A percentile compares a stretch with the other conserved stretches of the same genome.
Evolutionary conservation across 2,888 invertebrate species (phyloP).

Genomic region (Lasius platythorax): DNA sequence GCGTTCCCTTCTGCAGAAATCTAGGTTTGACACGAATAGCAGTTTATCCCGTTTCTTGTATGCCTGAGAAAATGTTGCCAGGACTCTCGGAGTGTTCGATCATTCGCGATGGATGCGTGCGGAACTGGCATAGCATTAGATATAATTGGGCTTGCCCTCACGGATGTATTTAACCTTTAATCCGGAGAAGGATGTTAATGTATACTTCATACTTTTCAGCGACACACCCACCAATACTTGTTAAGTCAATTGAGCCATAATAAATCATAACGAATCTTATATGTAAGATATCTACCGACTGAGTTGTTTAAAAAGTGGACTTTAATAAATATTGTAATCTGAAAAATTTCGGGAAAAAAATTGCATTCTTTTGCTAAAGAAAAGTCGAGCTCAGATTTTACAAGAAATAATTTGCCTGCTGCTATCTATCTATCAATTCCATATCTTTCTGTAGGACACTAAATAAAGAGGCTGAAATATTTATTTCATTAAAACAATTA

Average conservation of each 20-base stretch:
- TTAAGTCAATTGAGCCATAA: slow-evolving; percentile 11
- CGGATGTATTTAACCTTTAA: slow-evolving; percentile 40
- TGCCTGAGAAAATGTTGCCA: slow-evolving; percentile 34
- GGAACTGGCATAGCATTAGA: slow-evolving; percentile 40
- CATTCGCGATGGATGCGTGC: slow-evolving; percentile 53
- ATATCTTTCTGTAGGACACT: background rate
- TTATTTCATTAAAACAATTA: background rate
- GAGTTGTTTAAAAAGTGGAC: background rate
- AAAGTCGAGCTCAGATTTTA: background rate
- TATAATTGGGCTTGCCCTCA: slow-evolving; percentile 41
- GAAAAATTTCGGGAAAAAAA: background rate
- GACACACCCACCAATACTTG: slow-evolving; percentile 13
- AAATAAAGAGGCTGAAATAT: background rate
- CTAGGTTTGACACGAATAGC: slow-evolving; percentile 41
- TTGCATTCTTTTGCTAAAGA: background rate
- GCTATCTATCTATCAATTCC: background rate
- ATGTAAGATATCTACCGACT: background rate
- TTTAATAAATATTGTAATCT: background rate
- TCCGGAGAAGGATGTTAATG: slow-evolving; percentile 27
- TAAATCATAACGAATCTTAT: background rate
- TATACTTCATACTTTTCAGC: slow-evolving; percentile 25
- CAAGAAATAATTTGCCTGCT: background rate
- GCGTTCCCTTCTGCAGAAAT: slow-evolving; percentile 40
- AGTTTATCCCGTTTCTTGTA: slow-evolving; percentile 34
- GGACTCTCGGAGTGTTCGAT: slow-evolving; percentile 47